Conservation (phyloP, 1,140 invertebrate species). For the Eurosta solidaginis region DNA sequence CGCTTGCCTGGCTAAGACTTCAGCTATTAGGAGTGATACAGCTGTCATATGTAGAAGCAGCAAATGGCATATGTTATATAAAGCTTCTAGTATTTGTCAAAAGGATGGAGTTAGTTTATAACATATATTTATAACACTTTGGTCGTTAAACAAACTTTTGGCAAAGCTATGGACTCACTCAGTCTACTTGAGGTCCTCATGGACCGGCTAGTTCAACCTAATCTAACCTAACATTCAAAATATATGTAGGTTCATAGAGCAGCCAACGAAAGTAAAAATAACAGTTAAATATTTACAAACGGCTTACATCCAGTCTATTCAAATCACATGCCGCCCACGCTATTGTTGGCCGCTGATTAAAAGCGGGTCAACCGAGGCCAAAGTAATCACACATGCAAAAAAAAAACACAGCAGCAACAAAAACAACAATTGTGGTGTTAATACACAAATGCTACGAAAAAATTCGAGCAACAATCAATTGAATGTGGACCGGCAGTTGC, state of each 20-base stretch:
- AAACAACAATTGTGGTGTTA: neutral
- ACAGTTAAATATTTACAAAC: neutral
- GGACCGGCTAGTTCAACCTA: too few relatives aligned
- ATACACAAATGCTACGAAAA: neutral
- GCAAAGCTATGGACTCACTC: too few relatives aligned
- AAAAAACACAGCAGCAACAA: neutral
- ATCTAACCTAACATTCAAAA: too few relatives aligned
- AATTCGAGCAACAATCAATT: slow-evolving; percentile 8
- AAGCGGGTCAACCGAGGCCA: slow-evolving; percentile 28
- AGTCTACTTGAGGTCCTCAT: too few relatives aligned
- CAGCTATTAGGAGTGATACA: too few relatives aligned
- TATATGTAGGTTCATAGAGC: neutral
- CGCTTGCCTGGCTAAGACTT: too few relatives aligned
- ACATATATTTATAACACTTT: too few relatives aligned
- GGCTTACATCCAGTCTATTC: neutral
- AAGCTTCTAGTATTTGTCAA: too few relatives aligned
- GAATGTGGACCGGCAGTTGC: neutral
- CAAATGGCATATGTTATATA: too few relatives aligned
- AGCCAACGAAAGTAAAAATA: neutral
- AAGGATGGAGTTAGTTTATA: too few relatives aligned
- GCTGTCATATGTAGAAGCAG: too few relatives aligned
- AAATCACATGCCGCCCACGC: neutral
- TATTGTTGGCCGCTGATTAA: slow-evolving; percentile 5
- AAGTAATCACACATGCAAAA: slow-evolving; percentile 3
- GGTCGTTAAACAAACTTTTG: too few relatives aligned